phyloP scores from a whole-genome alignment of 1,140 invertebrate species.

The Drosophila parvula region DNA sequence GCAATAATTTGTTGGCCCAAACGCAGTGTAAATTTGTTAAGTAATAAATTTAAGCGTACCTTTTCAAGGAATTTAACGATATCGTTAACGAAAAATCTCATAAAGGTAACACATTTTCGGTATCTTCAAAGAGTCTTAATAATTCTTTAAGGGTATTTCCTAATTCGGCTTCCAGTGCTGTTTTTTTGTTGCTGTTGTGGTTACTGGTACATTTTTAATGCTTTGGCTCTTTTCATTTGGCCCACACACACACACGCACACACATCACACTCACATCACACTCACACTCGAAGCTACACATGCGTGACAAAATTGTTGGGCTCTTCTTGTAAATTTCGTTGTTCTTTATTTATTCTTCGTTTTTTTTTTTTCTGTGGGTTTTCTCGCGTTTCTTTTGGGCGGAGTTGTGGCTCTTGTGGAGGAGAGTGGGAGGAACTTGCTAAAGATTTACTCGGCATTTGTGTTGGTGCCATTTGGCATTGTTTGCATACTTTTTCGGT shows the following conservation, averaged over 20 bases:
- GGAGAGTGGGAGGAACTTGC: slow-evolving; percentile 23
- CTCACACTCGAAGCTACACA: slow-evolving; percentile 35
- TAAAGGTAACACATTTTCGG: too few species aligned
- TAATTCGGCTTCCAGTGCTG: neutral
- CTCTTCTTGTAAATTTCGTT: slow-evolving; percentile 37
- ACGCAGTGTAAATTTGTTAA: neutral
- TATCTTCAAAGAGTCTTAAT: neutral
- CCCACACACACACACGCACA: slow-evolving; percentile 19
- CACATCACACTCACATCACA: slow-evolving; percentile 15
- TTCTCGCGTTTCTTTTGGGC: slow-evolving; percentile 17
- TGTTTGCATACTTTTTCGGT: slow-evolving; percentile 43
- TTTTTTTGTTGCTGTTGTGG: slow-evolving; percentile 33
- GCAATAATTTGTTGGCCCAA: neutral
- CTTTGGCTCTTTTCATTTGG: slow-evolving; percentile 44
- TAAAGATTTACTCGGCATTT: slow-evolving; percentile 44
- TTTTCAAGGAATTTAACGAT: too few species aligned
- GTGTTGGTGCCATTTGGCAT: slow-evolving; percentile 46
- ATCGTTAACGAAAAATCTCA: too few species aligned
- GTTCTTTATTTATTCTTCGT: slow-evolving; percentile 15
- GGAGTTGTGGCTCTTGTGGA: neutral
- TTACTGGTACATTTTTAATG: slow-evolving; percentile 46
- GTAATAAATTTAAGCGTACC: too few species aligned
- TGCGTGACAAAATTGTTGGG: slow-evolving; percentile 53
- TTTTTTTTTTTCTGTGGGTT: slow-evolving; percentile 13
- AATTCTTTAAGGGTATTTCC: neutral